Evolutionary conservation across 2,113 vertebrate species (phyloP).

Genomic region (Salvelinus fontinalis): DNA sequence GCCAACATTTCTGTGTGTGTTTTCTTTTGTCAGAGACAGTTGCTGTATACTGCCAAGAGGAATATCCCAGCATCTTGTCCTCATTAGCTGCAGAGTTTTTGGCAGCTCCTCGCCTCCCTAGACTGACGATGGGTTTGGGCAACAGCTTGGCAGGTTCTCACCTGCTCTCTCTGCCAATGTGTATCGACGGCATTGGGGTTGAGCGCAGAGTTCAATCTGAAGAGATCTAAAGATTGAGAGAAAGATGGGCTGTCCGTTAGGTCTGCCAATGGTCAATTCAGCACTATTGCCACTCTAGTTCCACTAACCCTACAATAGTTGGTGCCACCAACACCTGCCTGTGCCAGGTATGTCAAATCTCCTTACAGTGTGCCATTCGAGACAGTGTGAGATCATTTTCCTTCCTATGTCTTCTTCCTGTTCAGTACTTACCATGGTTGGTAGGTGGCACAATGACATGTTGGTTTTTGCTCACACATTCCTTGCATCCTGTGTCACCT

Average conservation of each 20-base stretch:
- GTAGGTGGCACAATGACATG: background rate
- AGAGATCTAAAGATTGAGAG: slow-evolving; percentile 7
- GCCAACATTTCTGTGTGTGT: slow-evolving; percentile 39
- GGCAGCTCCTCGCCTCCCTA: slow-evolving; percentile 61
- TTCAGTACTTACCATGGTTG: slow-evolving; percentile 16
- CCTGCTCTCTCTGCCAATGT: slow-evolving; percentile 47
- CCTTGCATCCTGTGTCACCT: slow-evolving; percentile 45
- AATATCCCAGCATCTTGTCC: slow-evolving; percentile 57
- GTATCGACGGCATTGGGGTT: slow-evolving; percentile 43
- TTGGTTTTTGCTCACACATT: slow-evolving; percentile 29
- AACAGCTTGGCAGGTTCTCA: slow-evolving; percentile 65
- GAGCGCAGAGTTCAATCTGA: background rate
- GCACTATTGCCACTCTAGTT: no score
- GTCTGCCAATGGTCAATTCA: no score
- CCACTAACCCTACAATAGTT: no score
- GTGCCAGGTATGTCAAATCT: no score
- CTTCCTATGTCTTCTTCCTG: background rate
- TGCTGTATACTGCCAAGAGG: slow-evolving; percentile 62
- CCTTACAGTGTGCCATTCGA: background rate
- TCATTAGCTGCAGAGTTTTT: slow-evolving; percentile 63
- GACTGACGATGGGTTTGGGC: slow-evolving; percentile 54
- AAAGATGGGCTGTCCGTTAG: background rate
- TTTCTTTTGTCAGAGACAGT: slow-evolving; percentile 22
- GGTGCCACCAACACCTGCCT: no score
- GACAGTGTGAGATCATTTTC: background rate